Evolutionary conservation across 2,113 vertebrate species (phyloP), one percentile per base, ranked within the genome.

Genomic region (Gallinago undulata): DNA sequence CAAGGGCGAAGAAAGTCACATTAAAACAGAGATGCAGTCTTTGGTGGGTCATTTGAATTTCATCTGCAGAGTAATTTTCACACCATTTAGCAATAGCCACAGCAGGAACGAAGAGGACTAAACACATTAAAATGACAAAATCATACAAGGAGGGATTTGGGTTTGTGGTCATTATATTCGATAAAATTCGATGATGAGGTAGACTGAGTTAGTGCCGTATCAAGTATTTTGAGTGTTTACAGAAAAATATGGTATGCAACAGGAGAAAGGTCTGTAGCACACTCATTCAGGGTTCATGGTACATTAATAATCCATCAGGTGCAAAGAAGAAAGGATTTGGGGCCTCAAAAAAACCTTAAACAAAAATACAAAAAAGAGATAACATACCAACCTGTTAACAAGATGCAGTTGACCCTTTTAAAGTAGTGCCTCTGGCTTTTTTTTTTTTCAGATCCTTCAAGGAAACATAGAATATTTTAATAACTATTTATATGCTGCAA

Each of bases 1-100:
- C 56, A 94, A 96, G 89, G 84, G 79, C 41, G 3, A 91, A 82
- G 82, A 90, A 97, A 94, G 84, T 83, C 92, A 85, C 84, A 90
- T 94, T 96, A 95, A 95, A 96, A 90, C 55, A 83, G 66, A 93
- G 73, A 93, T 41, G 37, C 41, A 76, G 60, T 96, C 94, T 97
- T 97, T 55, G 25, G 93, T 96, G 89, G 59, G 72, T 88, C 90
- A 97, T 97, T 96, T 97, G 79, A 97, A 96, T 97, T 97, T 97
- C 81, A 95, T 91, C 89, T 93, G 70, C 74, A 94, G 84, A 82
- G 90, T 94, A 95, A 97, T 97, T 97, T 97, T 92, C 93, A 96
- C 27, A 59, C 88, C 90, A 94, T 91, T 98, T 97, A 97, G 92
- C 76, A 56, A 59, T 43, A 92, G 94, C 55, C 75, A 91, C 93